Base-by-base conservation (phyloP, 2,888 invertebrate genomes). In the Pachymerium ferrugineum region DNA sequence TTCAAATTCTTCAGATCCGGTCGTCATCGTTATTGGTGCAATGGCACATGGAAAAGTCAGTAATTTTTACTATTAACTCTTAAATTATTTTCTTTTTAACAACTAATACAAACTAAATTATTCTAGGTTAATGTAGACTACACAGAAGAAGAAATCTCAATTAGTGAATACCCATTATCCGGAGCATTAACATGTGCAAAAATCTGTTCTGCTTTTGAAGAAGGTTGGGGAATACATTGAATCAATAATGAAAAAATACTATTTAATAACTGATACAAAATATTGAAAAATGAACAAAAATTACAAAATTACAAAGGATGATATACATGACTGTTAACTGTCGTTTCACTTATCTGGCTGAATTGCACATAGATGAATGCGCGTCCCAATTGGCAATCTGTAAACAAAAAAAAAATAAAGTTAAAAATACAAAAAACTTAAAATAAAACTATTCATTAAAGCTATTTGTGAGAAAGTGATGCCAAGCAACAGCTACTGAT, bases 111-210 rank as follows among this genome's bases (percentile, higher is more conserved):
- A 25, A 31, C 38, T 28, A 25, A 28, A 8, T 33, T 62, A 38
- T 83, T 80, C 67, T 80, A 89, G 88, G 85, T 89, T 5, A 83
- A 86, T 74, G 82, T 85, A 0, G 95, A 97, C 83, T 99, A 97
- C 83, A 88, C 90, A 0, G 97, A 99, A 85, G 92, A 92, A 77
- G 88, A 89, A 0, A 86, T 94, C 80, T 94, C 98, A 2, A 92
- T 99, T 74, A 97, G 97, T 82, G 94, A 92, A 82, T 98, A 96
- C 84, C 99, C 98, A 2, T 85, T 99, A 42, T 98, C 97, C 38
- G 99, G 93, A 25, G 99, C 99, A 10, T 86, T 98, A 74, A 92
- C 98, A 0, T 99, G 98, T 84, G 90, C 94, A 28, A 99, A 99
- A 84, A 82, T 99, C 71, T 97, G 96, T 84, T 88, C 89, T 70